phyloP scores from a whole-genome alignment of 2,888 invertebrate genomes.

The Camponotus fellah region DNA sequence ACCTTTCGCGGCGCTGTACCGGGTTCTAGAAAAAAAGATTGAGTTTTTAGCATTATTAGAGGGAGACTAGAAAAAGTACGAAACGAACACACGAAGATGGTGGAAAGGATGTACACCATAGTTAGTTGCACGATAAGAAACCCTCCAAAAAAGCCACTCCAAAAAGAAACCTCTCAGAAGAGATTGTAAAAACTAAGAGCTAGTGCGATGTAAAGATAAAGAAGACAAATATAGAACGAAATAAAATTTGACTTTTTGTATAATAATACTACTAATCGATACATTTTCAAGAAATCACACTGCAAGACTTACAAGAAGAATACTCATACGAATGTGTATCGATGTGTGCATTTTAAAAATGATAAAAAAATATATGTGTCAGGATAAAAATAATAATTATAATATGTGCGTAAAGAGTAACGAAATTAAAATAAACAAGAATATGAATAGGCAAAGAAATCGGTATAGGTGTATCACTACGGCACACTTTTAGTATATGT shows the following conservation, averaged over 20 bases:
- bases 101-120: constrained; percentile 49
- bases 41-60: constrained; percentile 24
- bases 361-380: constrained; percentile 17
- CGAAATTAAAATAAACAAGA: constrained; percentile 24
- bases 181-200: constrained; percentile 27
- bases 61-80: background rate
- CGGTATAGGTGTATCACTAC: constrained; percentile 74
- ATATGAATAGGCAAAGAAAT: constrained; percentile 25
- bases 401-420: constrained; percentile 4
- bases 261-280: constrained; percentile 34
- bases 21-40: constrained; percentile 90
- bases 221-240: constrained; percentile 21
- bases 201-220: constrained; percentile 1
- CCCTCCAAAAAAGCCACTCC: background rate
- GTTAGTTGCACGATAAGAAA: constrained; percentile 67
- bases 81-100: constrained; percentile 32
- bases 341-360: constrained; percentile 16
- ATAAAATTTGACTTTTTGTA: constrained; percentile 20
- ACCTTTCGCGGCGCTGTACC: constrained; percentile 98
- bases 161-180: constrained; percentile 52
- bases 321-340: constrained; percentile 7
- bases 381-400: background rate
- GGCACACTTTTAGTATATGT: constrained; percentile 82
- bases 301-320: constrained; percentile 43
- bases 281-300: constrained; percentile 24